Percentiles rank a stretch among this genome's conserved stretches.
Evolutionary conservation across 2,113 vertebrate species (phyloP).

Genomic region (Zingel zingel): DNA sequence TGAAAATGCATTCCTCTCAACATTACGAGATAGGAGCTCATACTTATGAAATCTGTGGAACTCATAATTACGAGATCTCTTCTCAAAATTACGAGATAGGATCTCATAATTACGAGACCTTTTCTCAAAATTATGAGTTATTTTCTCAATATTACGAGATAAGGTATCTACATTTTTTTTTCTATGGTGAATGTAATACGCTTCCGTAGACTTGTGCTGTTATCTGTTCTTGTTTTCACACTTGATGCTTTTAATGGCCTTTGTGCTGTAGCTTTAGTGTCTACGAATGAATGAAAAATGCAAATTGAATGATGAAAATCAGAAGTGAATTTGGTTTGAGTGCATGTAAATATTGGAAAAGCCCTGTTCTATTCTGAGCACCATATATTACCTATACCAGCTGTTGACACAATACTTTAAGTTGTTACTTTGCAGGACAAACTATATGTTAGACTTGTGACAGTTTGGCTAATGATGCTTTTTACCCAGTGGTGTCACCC

Average conservation of each 20-base stretch:
- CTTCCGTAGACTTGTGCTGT: neutral
- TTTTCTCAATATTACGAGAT: no score
- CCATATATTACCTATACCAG: neutral
- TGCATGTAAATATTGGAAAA: neutral
- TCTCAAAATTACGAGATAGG: no score
- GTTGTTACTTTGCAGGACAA: neutral
- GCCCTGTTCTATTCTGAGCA: neutral
- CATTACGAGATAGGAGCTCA: no score
- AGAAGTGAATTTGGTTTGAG: neutral
- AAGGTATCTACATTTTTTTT: no score
- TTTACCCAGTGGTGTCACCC: neutral
- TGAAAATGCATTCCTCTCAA: no score
- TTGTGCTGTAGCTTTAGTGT: slow-evolving; percentile 13
- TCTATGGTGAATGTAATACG: no score
- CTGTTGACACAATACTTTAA: neutral
- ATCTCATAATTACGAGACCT: no score
- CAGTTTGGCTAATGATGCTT: neutral
- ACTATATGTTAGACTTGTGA: neutral
- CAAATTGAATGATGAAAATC: no score
- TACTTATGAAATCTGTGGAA: no score
- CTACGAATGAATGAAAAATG: no score
- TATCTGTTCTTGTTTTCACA: slow-evolving; percentile 17
- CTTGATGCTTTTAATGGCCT: slow-evolving; percentile 14
- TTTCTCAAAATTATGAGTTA: no score
- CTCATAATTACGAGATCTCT: no score